Conservation (phyloP, 1,140 invertebrate genomes). For the Diprion similis region DNA sequence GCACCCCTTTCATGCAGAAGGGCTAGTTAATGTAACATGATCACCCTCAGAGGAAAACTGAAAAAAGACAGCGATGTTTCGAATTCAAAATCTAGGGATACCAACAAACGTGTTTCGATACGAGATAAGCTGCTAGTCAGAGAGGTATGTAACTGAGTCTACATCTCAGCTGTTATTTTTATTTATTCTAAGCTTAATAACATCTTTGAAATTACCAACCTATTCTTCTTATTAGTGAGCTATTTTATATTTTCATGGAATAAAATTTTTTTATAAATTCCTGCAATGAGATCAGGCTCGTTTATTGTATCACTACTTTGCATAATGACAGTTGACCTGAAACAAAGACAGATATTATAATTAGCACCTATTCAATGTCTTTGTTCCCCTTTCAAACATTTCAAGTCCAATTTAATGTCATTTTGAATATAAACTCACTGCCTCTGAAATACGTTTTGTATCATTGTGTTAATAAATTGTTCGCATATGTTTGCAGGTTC, state of each 20-base stretch:
- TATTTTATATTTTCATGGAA: no score
- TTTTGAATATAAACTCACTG: no score
- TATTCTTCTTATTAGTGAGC: no score
- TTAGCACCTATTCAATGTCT: no score
- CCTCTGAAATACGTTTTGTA: no score
- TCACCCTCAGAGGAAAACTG: slow-evolving; percentile 80
- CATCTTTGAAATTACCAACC: slow-evolving; percentile 18
- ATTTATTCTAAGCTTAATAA: neutral
- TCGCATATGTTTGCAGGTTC: slow-evolving; percentile 65
- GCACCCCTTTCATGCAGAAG: slow-evolving; percentile 6
- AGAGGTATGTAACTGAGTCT: slow-evolving; percentile 67
- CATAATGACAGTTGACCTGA: no score
- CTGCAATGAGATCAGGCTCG: no score
- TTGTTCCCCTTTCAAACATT: no score
- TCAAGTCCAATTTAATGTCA: no score
- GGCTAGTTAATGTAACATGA: slow-evolving; percentile 66
- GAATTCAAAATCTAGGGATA: slow-evolving; percentile 53
- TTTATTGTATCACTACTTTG: no score
- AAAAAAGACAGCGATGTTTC: slow-evolving; percentile 69
- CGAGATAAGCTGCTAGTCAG: slow-evolving; percentile 85
- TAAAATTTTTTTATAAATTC: neutral
- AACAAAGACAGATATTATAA: no score
- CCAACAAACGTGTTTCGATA: slow-evolving; percentile 75
- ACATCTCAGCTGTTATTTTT: neutral
- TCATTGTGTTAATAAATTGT: no score